Conservation (phyloP, 2,888 invertebrate species). For the Lucinisca nassula region DNA sequence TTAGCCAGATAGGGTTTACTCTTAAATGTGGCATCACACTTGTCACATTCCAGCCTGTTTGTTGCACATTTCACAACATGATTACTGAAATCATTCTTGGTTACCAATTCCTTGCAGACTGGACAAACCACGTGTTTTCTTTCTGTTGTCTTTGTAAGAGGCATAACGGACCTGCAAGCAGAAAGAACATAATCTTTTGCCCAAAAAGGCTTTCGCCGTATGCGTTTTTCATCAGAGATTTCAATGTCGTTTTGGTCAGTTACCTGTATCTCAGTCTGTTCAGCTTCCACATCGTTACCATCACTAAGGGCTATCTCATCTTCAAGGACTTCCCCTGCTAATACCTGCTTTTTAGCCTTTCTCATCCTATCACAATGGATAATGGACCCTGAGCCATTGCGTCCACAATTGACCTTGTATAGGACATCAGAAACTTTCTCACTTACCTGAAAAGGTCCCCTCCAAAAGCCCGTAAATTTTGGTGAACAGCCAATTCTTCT, state of each 20-base stretch:
- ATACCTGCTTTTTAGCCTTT: conserved; percentile 5
- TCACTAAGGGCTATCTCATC: background rate
- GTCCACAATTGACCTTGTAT: conserved; percentile 50
- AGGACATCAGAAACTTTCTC: conserved; percentile 40
- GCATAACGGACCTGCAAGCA: background rate
- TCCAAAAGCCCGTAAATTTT: conserved; percentile 50
- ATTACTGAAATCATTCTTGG: background rate
- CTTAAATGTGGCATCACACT: conserved; percentile 24
- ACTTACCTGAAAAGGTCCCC: conserved; percentile 43
- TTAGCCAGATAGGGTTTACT: conserved; percentile 12
- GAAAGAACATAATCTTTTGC: background rate
- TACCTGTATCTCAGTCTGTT: background rate
- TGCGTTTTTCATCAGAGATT: too few species aligned
- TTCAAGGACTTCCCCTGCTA: conserved; percentile 14
- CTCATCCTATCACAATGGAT: conserved; percentile 50
- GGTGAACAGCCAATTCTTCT: conserved; percentile 36
- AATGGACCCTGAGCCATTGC: conserved; percentile 8
- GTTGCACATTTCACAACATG: conserved; percentile 8
- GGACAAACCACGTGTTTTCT: conserved; percentile 19
- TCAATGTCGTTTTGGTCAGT: too few species aligned
- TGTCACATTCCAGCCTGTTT: conserved; percentile 5
- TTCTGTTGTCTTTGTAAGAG: conserved; percentile 5
- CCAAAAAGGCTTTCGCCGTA: background rate
- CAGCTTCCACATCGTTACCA: background rate
- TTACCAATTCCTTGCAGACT: conserved; percentile 7